These are phyloP conservation scores for Chiridota heheva DNA, from an alignment of 35 echinoderm and acorn worm genomes.

Conservation along the genomic window DNA sequence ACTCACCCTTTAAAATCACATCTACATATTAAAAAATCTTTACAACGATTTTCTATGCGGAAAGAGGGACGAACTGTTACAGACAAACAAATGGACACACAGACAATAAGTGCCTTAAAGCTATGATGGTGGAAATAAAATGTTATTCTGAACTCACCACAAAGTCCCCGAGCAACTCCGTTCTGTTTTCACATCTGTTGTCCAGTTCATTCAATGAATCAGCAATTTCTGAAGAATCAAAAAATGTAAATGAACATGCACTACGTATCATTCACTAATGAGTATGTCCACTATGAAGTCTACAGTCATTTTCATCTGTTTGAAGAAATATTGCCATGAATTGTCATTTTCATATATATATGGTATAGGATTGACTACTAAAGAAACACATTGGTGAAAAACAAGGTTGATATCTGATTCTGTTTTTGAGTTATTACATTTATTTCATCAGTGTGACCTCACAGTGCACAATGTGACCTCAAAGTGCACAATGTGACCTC, in stretches of 20 bases:
- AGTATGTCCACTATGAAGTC: neutral
- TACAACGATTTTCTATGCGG: neutral
- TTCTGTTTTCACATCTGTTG: conserved; percentile 52
- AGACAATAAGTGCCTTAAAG: conserved; percentile 49
- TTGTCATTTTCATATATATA: neutral
- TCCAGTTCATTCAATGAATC: conserved; percentile 88
- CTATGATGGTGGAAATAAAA: conserved; percentile 37
- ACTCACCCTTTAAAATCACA: neutral
- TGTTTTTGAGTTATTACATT: neutral
- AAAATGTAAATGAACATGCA: neutral
- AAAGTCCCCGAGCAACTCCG: conserved; percentile 77
- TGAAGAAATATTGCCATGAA: neutral
- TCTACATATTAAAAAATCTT: too few species aligned
- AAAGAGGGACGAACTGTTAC: neutral
- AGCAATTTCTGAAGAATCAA: conserved; percentile 50
- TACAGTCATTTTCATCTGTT: neutral
- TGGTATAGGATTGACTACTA: neutral
- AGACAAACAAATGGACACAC: neutral
- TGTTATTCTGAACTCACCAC: conserved; percentile 52
- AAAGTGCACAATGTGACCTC: too few species aligned
- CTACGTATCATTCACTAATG: neutral
- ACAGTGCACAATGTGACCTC: too few species aligned
- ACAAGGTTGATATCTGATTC: too few species aligned
- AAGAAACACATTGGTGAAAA: too few species aligned
- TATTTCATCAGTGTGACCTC: too few species aligned